Conservation (phyloP, 1,140 invertebrate genomes). For the Temnothorax nylanderi region DNA sequence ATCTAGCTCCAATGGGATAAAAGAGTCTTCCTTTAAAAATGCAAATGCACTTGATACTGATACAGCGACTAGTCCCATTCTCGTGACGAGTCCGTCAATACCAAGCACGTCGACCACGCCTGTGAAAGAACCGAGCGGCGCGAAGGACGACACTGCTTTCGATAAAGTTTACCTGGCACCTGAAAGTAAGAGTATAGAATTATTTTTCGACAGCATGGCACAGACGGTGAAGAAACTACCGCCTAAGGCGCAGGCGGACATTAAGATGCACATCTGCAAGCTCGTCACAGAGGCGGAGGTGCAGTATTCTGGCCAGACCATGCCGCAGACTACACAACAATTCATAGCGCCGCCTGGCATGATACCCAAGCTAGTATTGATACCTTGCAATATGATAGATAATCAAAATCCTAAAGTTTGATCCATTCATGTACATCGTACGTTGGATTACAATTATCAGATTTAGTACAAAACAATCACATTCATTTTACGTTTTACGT, state of each 20-base stretch:
- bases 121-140: conserved; percentile 10
- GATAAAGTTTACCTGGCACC: conserved; percentile 64
- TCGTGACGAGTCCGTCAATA: conserved; percentile 17
- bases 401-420: conserved; percentile 54
- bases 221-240: conserved; percentile 82
- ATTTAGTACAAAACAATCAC: neutral
- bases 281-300: conserved; percentile 82
- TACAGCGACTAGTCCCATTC: conserved; percentile 19
- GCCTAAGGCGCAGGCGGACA: conserved; percentile 78
- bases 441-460: neutral
- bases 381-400: conserved; percentile 71
- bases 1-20: conserved; percentile 31
- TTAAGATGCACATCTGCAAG: conserved; percentile 83
- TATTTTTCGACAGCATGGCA: conserved; percentile 83
- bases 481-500: neutral
- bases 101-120: neutral
- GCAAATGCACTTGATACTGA: conserved; percentile 5
- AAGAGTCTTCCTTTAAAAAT: conserved; percentile 22
- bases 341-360: conserved; percentile 62
- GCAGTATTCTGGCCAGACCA: conserved; percentile 63
- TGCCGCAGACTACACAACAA: conserved; percentile 61
- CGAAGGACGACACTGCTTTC: conserved; percentile 36
- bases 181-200: conserved; percentile 76
- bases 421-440: conserved; percentile 11
- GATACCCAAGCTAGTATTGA: conserved; percentile 67